Percentiles rank a stretch among this genome's conserved stretches.
Evolutionary conservation across 2,113 vertebrate species (phyloP).

Genomic region (Chiloscyllium plagiosum): DNA sequence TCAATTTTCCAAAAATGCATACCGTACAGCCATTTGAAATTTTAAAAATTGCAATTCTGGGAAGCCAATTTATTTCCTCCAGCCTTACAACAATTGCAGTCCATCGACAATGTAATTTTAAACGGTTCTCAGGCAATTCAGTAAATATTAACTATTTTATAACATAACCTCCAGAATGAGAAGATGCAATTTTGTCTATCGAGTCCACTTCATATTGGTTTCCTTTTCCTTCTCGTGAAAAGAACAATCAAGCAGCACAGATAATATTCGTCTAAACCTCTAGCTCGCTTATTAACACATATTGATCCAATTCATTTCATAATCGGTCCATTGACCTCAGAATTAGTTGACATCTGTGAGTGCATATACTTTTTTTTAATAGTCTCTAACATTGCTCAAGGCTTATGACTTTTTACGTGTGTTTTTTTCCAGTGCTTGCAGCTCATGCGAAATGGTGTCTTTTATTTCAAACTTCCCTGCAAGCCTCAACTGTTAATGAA

Average conservation of each 20-base stretch:
- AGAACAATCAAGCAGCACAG: neutral
- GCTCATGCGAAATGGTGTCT: neutral
- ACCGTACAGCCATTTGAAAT: neutral
- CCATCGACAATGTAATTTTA: neutral
- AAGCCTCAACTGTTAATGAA: neutral
- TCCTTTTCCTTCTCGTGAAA: neutral
- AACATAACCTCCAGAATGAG: neutral
- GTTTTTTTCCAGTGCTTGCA: neutral
- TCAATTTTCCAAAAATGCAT: neutral
- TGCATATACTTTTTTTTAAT: neutral
- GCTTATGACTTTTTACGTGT: neutral
- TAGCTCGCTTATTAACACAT: neutral
- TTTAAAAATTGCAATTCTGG: neutral
- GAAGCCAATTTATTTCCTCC: neutral
- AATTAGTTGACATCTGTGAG: neutral
- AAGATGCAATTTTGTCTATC: neutral
- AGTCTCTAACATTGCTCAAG: neutral
- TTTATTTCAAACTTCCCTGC: neutral
- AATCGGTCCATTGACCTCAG: neutral
- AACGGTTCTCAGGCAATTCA: neutral
- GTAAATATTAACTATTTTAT: neutral
- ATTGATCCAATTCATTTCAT: neutral
- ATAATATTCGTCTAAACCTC: neutral
- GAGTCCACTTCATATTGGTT: neutral
- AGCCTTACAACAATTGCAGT: neutral